These are phyloP conservation scores for Eudasyphora cyanicolor DNA, from an alignment of 2,888 invertebrate genomes.

Conservation along the genomic window DNA sequence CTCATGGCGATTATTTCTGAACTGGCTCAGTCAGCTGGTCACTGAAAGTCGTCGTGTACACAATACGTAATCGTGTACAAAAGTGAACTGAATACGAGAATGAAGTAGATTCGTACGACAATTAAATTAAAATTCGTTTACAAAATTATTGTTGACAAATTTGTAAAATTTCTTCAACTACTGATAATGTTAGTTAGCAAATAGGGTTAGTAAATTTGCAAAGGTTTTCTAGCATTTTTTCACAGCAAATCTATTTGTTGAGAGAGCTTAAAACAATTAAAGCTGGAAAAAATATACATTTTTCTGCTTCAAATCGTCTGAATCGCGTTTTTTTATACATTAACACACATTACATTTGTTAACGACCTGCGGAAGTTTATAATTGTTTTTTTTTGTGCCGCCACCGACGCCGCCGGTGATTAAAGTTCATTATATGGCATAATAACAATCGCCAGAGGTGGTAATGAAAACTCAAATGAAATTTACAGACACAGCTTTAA, in stretches of 20 bases:
- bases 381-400: constrained; percentile 30
- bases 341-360: not conserved
- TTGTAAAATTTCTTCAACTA: not conserved
- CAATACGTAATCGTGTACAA: not conserved
- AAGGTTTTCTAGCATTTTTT: not conserved
- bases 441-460: not conserved
- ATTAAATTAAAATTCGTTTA: not conserved
- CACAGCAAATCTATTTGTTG: not conserved
- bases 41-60: not conserved
- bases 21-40: too few relatives aligned
- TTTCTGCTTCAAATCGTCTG: not conserved
- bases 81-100: too few relatives aligned
- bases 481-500: not conserved
- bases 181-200: not conserved
- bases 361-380: constrained; percentile 37
- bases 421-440: constrained; percentile 33
- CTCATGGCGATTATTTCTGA: not conserved
- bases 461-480: not conserved
- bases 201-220: not conserved
- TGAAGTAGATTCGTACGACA: not conserved
- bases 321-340: not conserved
- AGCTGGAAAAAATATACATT: not conserved
- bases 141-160: not conserved
- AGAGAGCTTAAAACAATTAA: too few relatives aligned
- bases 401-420: not conserved